Conservation (phyloP, 2,113 vertebrate species). For the Puma concolor region DNA sequence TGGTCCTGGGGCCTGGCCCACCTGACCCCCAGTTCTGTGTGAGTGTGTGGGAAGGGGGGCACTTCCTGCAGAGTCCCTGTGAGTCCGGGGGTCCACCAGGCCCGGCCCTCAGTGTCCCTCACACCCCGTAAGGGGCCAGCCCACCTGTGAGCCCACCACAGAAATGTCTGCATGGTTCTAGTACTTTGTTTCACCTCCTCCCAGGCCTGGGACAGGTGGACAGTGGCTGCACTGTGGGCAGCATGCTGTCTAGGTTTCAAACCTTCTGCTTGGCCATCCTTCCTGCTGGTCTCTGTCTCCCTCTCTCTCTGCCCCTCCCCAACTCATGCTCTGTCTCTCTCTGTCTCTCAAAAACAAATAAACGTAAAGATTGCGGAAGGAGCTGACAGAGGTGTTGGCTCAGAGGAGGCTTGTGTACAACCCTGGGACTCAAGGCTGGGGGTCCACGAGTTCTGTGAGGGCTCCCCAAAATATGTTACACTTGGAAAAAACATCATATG, state of each 20-base stretch:
- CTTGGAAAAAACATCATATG: not conserved
- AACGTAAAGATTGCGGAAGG: not conserved
- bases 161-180: not conserved
- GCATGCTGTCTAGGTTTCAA: not conserved
- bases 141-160: not conserved
- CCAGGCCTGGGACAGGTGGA: not conserved
- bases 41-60: not conserved
- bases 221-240: not conserved
- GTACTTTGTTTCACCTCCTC: not conserved
- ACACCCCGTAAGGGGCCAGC: not conserved
- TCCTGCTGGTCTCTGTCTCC: not conserved
- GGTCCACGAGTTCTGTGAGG: not conserved
- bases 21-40: not conserved
- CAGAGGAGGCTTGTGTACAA: not conserved
- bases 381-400: not conserved
- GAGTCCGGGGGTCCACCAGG: not conserved
- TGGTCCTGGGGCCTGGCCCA: not conserved
- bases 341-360: too few relatives aligned
- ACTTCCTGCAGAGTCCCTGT: not conserved
- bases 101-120: not conserved
- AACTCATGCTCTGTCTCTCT: too few relatives aligned
- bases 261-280: not conserved
- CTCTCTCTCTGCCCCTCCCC: too few relatives aligned
- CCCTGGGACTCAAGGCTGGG: not conserved
- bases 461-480: too few relatives aligned